A percentile compares a stretch with the other conserved stretches of the same genome.
phyloP scores from a whole-genome alignment of 2,797 vertebrate genomes.

The Micropoecilia bifurca region DNA sequence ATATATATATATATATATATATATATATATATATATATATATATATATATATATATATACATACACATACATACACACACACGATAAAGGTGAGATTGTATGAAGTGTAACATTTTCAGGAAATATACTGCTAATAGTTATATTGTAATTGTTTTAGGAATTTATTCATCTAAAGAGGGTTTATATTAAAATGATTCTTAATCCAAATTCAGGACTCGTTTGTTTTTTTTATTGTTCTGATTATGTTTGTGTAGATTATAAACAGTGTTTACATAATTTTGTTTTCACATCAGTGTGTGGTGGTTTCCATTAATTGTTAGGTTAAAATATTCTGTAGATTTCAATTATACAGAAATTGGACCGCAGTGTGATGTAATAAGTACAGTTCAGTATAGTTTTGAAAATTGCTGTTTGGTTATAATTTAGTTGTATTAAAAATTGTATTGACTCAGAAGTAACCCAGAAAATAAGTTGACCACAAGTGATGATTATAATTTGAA shows the following conservation, averaged over 20 bases:
- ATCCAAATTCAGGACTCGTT: constrained; percentile 11
- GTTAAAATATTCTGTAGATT: background rate
- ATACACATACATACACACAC: too few relatives aligned
- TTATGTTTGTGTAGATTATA: background rate
- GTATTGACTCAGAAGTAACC: background rate
- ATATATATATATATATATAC: background rate
- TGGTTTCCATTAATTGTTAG: background rate
- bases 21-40: too few relatives aligned
- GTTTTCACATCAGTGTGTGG: background rate
- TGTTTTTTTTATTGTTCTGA: background rate
- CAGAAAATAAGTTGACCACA: background rate
- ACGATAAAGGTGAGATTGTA: background rate
- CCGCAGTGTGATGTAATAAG: background rate
- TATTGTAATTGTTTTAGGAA: constrained; percentile 43
- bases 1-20: too few relatives aligned
- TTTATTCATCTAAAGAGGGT: constrained; percentile 62
- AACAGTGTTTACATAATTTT: background rate
- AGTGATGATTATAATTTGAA: background rate
- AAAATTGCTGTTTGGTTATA: background rate
- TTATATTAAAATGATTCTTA: constrained; percentile 63
- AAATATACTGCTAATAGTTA: constrained; percentile 16
- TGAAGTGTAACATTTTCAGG: constrained; percentile 11
- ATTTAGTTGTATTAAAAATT: background rate
- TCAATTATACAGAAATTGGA: background rate
- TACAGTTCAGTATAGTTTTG: background rate